Base-by-base conservation (phyloP, 1,140 invertebrate genomes). In the Lithobius niger region DNA sequence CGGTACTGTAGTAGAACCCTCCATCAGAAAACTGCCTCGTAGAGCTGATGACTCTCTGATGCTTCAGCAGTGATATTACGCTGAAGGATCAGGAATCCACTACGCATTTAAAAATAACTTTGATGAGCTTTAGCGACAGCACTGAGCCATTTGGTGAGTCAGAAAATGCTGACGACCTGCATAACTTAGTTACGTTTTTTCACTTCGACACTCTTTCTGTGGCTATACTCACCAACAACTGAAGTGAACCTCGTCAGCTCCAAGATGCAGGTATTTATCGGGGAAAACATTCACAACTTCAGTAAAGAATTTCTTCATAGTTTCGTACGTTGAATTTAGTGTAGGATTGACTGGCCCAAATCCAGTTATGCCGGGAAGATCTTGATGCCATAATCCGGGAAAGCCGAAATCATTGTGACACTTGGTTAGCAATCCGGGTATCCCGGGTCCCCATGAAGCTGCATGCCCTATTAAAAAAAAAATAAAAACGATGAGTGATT, bases 211-310 rank as follows among this genome's bases (percentile, higher is more conserved):
- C n/a, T n/a, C n/a, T n/a, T n/a, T n/a, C n/a, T n/a, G n/a, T n/a
- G n/a, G n/a, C n/a, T n/a, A n/a, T n/a, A n/a, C n/a, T n/a, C n/a
- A n/a, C n/a, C n/a, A n/a, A n/a, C n/a, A n/a, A n/a, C n/a, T 71
- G 62, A 85, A 83, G 27, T 76, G 77, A 1, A 96, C 89, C 74
- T 97, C 93, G 69, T 97, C 91, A 1, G 90, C 91, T 19, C 92
- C 92, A 0, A 93, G 65, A 71, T 93, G 89, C 22, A 91, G 63
- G 66, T 83, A 90, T 57, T 77, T 69, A 60, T 93, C 89, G 0
- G 78, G 78, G 66, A 94, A 91, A 25, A 80, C 65, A 0, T 68
- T 48, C 28, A 74, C 69, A 1, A 88, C 72, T 71, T 93, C 88
- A 1, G 66, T 61, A 57, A 89, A 80, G 13, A 94, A 73, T 3